Evolutionary conservation across 1,140 invertebrate genomes (phyloP).

Genomic region (Oncopodura yosiiana): DNA sequence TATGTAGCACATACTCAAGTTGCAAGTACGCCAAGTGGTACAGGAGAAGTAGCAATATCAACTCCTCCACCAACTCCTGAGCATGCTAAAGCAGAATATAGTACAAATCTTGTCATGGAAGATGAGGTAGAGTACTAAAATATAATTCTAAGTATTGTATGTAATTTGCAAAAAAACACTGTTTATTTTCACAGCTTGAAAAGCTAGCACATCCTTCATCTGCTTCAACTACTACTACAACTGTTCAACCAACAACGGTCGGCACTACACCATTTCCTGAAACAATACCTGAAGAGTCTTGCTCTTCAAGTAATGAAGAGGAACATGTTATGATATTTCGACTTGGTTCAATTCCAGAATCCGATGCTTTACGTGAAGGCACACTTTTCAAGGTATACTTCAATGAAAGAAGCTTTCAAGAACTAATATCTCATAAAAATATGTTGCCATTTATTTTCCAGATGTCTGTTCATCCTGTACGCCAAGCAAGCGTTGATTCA

Average conservation of each 20-base stretch:
- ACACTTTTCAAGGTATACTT: slow-evolving; percentile 54
- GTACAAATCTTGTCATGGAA: slow-evolving; percentile 32
- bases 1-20: too few relatives aligned
- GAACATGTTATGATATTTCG: slow-evolving; percentile 79
- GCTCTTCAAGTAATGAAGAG: slow-evolving; percentile 72
- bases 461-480: slow-evolving; percentile 32
- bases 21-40: background rate
- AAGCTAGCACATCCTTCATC: slow-evolving; percentile 26
- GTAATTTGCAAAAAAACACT: background rate
- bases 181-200: slow-evolving; percentile 21
- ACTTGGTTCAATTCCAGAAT: slow-evolving; percentile 58
- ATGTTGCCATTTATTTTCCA: background rate
- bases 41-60: slow-evolving; percentile 17
- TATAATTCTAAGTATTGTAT: background rate
- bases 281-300: slow-evolving; percentile 82
- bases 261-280: slow-evolving; percentile 66
- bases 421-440: background rate
- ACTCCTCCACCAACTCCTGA: slow-evolving; percentile 35
- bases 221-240: slow-evolving; percentile 42
- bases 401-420: slow-evolving; percentile 32
- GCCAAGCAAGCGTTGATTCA: slow-evolving; percentile 32
- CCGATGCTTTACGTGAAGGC: slow-evolving; percentile 48
- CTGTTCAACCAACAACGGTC: slow-evolving; percentile 82
- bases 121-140: slow-evolving; percentile 21
- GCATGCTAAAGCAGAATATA: slow-evolving; percentile 32